Evolutionary conservation across 2,888 invertebrate species (phyloP).

Genomic region (Drosophila anomalipes): DNA sequence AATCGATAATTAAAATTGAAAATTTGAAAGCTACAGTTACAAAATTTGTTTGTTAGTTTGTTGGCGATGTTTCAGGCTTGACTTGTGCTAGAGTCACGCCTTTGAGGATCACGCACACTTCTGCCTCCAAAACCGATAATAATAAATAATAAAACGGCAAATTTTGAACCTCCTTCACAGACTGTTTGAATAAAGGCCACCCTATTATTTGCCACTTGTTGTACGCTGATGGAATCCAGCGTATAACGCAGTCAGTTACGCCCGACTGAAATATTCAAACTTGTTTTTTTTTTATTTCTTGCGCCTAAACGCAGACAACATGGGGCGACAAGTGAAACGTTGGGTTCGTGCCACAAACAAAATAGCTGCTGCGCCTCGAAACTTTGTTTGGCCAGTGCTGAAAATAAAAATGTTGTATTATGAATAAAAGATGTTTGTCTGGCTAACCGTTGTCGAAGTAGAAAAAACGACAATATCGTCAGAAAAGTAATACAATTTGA

Average conservation of each 20-base stretch:
- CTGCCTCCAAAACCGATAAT: too few relatives aligned
- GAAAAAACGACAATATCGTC: background rate
- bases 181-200: background rate
- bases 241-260: background rate
- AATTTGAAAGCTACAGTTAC: background rate
- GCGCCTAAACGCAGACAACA: slow-evolving; percentile 52
- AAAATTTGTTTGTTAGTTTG: background rate
- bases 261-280: background rate
- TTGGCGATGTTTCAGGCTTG: background rate
- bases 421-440: slow-evolving; percentile 51
- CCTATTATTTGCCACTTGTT: background rate
- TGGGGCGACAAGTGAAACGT: slow-evolving; percentile 50
- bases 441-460: slow-evolving; percentile 9
- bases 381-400: slow-evolving; percentile 50
- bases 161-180: background rate
- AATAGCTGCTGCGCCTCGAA: slow-evolving; percentile 51
- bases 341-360: slow-evolving; percentile 32
- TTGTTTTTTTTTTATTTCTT: slow-evolving; percentile 13
- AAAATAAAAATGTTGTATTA: slow-evolving; percentile 31
- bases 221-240: background rate
- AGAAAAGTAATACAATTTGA: background rate
- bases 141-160: too few relatives aligned
- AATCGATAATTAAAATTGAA: background rate
- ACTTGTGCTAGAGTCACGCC: background rate
- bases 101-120: too few relatives aligned